A percentile compares a stretch with the other conserved stretches of the same genome.
phyloP scores from a whole-genome alignment of 2,113 vertebrate genomes.

The Sula dactylatra region DNA sequence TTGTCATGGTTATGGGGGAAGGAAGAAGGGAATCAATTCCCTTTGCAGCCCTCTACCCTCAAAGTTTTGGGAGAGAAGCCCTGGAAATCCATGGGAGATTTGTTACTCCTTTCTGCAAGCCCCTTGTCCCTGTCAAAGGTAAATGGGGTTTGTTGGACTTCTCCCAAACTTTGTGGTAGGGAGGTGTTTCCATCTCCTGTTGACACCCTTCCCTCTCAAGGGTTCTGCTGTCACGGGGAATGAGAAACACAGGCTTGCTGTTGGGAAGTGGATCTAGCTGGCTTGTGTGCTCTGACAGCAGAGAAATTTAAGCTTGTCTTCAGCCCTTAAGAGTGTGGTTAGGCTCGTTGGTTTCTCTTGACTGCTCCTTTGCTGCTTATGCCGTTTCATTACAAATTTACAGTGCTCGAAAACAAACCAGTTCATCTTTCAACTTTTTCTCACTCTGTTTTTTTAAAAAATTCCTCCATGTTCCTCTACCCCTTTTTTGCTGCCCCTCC shows the following conservation, averaged over 20 bases:
- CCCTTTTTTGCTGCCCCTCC: neutral
- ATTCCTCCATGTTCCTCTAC: neutral
- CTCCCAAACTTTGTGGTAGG: neutral
- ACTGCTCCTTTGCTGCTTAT: neutral
- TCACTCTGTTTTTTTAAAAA: neutral
- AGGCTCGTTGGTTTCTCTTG: neutral
- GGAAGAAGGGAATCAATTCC: neutral
- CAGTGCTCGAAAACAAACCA: neutral
- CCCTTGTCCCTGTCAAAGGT: neutral
- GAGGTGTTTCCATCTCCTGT: neutral
- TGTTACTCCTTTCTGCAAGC: neutral
- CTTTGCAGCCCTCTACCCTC: neutral
- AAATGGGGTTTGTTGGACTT: neutral
- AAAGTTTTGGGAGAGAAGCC: neutral
- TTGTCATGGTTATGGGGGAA: neutral
- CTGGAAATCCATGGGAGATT: neutral
- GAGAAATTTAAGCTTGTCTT: neutral
- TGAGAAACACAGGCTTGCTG: neutral
- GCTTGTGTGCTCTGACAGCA: neutral
- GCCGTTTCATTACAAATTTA: neutral
- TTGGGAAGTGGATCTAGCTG: neutral
- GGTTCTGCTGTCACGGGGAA: neutral
- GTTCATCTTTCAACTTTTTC: neutral
- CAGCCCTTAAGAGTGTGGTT: neutral
- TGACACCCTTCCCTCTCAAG: neutral